Base-by-base conservation (phyloP, 1,140 invertebrate genomes). In the Coelopa frigida region DNA sequence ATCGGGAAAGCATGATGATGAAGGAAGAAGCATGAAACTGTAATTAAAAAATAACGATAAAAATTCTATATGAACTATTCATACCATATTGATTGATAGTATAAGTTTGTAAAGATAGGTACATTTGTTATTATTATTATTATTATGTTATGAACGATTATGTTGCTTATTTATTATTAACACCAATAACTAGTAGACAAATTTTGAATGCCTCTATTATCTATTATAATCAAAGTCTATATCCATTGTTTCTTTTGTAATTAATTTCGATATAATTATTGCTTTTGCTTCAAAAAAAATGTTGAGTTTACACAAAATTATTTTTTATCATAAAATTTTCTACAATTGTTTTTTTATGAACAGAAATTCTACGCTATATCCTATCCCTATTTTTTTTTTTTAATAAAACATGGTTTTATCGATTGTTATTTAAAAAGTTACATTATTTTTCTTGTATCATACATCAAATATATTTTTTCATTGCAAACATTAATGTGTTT, bases 231-330 rank as follows among this genome's bases (percentile, higher is more conserved):
- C 21, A 7, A 31, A 29, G 15, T 27, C 20, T 36, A 33, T 45
- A 23, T 36, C 20, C 20, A 35, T 35, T 35, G 33, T 18, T 35
- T 46, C 20, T 26, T 38, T 6, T 18, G 22, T 46, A 20, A 37
- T 12, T 24, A 15, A 45, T 43, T 29, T 43, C 22, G 15, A 6
- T 29, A 32, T 35, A 44, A 35, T 35, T 31, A 22, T 22, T 31
- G 18, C 23, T 26, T 48, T 48, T 42, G 32, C 33, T 43, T 43
- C 33, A 43, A 43, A 43, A 26, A 43, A 43, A 43, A 21, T 43
- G 22, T 18, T 43, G 31, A 43, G 27, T 43, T 42, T 42, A 42
- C 32, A 18, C 24, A 29, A 18, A 42, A 42, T 43, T 41, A 18
- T 36, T 48, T 33, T 41, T 47, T 48, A 27, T 29, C 22, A 44